phyloP scores from a whole-genome alignment of 2,888 invertebrate species.

The Tiliacea aurago region DNA sequence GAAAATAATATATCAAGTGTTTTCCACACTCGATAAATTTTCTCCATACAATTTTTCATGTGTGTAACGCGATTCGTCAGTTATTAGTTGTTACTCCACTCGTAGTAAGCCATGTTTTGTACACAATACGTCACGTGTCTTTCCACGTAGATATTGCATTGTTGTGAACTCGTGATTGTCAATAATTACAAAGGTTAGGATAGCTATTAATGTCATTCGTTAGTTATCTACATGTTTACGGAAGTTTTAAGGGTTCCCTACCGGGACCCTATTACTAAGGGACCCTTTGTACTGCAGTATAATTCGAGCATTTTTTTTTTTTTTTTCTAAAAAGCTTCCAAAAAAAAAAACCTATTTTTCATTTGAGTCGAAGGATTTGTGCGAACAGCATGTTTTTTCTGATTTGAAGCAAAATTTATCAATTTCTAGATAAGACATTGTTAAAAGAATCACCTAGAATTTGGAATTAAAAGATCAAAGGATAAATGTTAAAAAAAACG shows the following conservation, averaged over 20 bases:
- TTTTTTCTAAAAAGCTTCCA: too few species aligned
- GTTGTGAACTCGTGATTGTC: slow-evolving; percentile 43
- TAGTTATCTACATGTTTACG: slow-evolving; percentile 13
- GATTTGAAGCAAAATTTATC: too few species aligned
- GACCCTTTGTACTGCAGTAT: too few species aligned
- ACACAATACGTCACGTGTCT: slow-evolving; percentile 53
- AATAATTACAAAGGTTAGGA: slow-evolving; percentile 25
- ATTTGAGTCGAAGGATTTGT: too few species aligned
- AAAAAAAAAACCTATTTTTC: too few species aligned
- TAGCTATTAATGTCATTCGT: slow-evolving; percentile 26
- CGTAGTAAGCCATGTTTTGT: slow-evolving; percentile 48
- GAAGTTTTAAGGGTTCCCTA: slow-evolving; percentile 1
- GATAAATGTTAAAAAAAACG: too few species aligned
- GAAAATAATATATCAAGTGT: not conserved
- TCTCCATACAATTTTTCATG: slow-evolving; percentile 15
- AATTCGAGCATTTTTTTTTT: too few species aligned
- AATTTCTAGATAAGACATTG: too few species aligned
- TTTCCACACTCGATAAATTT: slow-evolving; percentile 1
- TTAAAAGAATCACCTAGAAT: too few species aligned
- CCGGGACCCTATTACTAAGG: not conserved
- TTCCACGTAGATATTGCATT: slow-evolving; percentile 41
- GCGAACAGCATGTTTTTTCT: too few species aligned
- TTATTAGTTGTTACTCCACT: slow-evolving; percentile 19
- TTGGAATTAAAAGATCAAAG: too few species aligned
- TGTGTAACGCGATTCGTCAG: slow-evolving; percentile 22